Evolutionary conservation across 2,888 invertebrate species (phyloP).

Genomic region (Meandrusa payeni): DNA sequence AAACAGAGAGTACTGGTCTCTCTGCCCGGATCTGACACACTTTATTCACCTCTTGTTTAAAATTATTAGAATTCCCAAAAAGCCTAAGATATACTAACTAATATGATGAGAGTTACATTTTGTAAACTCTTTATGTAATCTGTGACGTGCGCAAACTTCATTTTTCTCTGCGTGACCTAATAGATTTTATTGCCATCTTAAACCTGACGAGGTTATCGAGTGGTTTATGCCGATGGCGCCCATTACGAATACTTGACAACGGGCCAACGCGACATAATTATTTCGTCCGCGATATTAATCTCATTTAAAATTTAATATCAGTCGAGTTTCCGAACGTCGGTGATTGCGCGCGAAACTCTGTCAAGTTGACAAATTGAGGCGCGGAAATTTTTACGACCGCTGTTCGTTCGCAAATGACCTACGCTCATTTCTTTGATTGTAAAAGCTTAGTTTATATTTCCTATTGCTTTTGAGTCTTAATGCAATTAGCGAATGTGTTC

Average conservation of each 20-base stretch:
- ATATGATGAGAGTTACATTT: no score
- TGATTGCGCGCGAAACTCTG: slow-evolving; percentile 45
- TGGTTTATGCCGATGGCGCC: slow-evolving; percentile 20
- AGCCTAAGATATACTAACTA: no score
- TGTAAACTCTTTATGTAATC: no score
- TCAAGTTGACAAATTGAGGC: slow-evolving; percentile 56
- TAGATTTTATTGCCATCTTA: slow-evolving; percentile 13
- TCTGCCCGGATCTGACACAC: no score
- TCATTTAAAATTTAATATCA: slow-evolving; percentile 44
- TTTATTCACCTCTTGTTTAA: no score
- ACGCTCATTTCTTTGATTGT: slow-evolving; percentile 41
- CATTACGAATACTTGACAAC: slow-evolving; percentile 36
- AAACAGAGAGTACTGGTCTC: no score
- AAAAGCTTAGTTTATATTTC: slow-evolving; percentile 56
- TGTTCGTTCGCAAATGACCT: slow-evolving; percentile 46
- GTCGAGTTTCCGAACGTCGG: slow-evolving; percentile 31
- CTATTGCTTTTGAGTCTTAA: slow-evolving; percentile 33
- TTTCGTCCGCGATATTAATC: slow-evolving; percentile 50
- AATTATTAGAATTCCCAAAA: no score
- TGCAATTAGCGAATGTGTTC: slow-evolving; percentile 38
- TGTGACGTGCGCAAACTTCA: slow-evolving; percentile 6
- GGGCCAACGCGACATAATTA: slow-evolving; percentile 51
- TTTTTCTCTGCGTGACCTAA: no score
- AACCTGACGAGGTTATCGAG: slow-evolving; percentile 15
- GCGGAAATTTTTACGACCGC: slow-evolving; percentile 55